These are phyloP conservation scores for Discoglossus pictus DNA, from an alignment of 2,797 vertebrate genomes.

Conservation along the genomic window DNA sequence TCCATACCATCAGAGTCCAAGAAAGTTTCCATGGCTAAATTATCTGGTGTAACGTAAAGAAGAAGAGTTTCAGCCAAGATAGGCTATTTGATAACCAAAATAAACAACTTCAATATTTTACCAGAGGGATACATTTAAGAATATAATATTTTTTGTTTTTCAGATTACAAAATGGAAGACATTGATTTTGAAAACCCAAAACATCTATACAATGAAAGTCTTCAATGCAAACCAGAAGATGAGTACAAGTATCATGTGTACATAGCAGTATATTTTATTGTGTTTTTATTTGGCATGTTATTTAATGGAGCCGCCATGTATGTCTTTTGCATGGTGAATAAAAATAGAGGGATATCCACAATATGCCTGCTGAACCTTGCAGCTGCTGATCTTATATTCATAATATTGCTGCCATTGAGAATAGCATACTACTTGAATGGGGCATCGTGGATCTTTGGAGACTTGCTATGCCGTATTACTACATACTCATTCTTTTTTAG, in stretches of 20 bases:
- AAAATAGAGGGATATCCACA: slow-evolving; percentile 43
- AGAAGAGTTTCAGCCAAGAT: no score
- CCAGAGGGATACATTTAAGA: no score
- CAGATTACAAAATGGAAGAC: no score
- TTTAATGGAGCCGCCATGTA: slow-evolving; percentile 42
- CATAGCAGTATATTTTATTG: slow-evolving; percentile 32
- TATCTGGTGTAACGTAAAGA: no score
- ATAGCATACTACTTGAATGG: slow-evolving; percentile 35
- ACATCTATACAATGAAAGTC: background rate
- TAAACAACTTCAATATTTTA: no score
- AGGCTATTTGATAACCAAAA: no score
- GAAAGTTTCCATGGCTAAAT: no score
- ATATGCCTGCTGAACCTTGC: slow-evolving; percentile 49
- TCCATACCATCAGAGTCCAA: no score
- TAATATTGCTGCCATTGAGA: slow-evolving; percentile 46
- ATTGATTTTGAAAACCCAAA: background rate
- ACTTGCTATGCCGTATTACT: slow-evolving; percentile 34
- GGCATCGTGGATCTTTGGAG: slow-evolving; percentile 45
- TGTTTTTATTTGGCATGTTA: slow-evolving; percentile 39
- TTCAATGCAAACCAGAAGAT: slow-evolving; percentile 21
- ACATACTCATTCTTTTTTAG: slow-evolving; percentile 43
- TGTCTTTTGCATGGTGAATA: slow-evolving; percentile 38
- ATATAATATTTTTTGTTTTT: no score
- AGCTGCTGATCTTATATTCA: slow-evolving; percentile 43
- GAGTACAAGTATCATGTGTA: slow-evolving; percentile 34